Conservation (phyloP, 2,888 invertebrate genomes). For the Anthrax anthrax region DNA sequence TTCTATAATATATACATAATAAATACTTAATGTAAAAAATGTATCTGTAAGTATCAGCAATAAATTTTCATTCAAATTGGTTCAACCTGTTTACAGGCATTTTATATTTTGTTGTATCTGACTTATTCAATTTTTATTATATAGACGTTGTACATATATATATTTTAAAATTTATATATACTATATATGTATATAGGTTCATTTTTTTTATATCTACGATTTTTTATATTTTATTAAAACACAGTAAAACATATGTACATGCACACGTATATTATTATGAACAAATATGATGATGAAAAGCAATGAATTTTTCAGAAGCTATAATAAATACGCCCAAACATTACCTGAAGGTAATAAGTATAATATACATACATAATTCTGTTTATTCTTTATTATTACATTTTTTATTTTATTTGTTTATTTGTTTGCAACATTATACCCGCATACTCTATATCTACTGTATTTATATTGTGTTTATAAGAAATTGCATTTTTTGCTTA, state of each 20-base stretch:
- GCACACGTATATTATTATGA: background rate
- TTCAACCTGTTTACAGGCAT: background rate
- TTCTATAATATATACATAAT: no score
- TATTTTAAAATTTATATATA: no score
- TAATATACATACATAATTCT: background rate
- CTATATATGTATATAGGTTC: no score
- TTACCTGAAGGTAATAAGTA: constrained; percentile 2
- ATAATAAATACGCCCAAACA: constrained; percentile 11
- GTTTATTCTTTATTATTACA: background rate
- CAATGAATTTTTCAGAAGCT: background rate
- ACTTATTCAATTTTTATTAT: background rate
- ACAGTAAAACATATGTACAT: background rate
- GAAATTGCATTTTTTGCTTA: no score
- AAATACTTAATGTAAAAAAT: no score
- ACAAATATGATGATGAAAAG: background rate
- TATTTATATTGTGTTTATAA: no score
- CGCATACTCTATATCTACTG: no score
- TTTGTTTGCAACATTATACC: no score
- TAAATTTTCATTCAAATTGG: constrained; percentile 10
- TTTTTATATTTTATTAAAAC: no score
- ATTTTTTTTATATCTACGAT: no score
- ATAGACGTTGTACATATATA: no score
- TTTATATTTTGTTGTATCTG: background rate
- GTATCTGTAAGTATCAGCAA: constrained; percentile 1
- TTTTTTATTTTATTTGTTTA: no score